These are phyloP conservation scores for Melinopterus prodromus DNA, from an alignment of 2,888 invertebrate genomes.

Conservation along the genomic window DNA sequence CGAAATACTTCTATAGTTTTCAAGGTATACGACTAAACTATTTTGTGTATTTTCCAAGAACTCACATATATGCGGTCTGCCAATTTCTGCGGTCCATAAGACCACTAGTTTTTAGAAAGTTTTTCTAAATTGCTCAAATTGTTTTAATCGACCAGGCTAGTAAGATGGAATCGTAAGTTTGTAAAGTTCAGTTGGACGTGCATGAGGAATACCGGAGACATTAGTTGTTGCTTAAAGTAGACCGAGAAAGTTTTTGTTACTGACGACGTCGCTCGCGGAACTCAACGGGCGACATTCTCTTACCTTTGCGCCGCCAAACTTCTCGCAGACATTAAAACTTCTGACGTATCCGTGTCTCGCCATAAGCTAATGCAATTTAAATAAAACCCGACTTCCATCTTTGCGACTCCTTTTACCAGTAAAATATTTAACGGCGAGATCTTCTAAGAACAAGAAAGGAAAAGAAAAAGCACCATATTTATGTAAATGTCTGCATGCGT, in stretches of 20 bases:
- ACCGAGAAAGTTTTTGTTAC: neutral
- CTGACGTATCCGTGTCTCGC: constrained; percentile 23
- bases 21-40: no score
- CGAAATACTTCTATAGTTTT: no score
- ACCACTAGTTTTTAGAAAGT: no score
- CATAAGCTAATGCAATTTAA: constrained; percentile 27
- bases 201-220: neutral
- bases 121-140: no score
- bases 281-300: neutral
- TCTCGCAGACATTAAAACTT: constrained; percentile 25
- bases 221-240: neutral
- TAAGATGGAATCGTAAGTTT: neutral
- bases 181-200: neutral
- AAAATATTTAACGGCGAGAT: constrained; percentile 15
- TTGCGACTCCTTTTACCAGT: neutral
- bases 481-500: constrained; percentile 21
- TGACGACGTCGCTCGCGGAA: neutral
- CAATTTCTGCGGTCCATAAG: no score
- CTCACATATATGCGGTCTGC: no score
- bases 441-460: neutral
- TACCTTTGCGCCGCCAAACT: constrained; percentile 8
- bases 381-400: constrained; percentile 19
- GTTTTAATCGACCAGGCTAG: neutral
- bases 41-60: no score
- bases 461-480: constrained; percentile 14